phyloP scores from a whole-genome alignment of 1,140 invertebrate genomes.

The Pachypsylla venusta region DNA sequence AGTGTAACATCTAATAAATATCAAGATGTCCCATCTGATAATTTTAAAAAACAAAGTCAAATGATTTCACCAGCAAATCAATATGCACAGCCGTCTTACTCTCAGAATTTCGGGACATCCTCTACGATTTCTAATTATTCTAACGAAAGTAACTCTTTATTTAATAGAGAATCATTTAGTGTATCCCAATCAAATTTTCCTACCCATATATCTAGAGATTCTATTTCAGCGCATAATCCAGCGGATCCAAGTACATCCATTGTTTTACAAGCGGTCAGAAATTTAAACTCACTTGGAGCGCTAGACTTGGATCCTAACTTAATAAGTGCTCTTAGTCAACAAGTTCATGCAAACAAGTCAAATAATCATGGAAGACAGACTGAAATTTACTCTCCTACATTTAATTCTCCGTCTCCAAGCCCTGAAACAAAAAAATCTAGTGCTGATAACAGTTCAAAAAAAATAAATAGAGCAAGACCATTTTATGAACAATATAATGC shows the following conservation, averaged over 20 bases:
- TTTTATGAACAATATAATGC: constrained; percentile 5
- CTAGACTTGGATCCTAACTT: neutral
- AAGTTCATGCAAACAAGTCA: neutral
- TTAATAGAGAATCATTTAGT: no score
- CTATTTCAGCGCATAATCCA: neutral
- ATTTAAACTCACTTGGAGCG: neutral
- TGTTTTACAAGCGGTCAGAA: neutral
- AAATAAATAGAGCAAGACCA: neutral
- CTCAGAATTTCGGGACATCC: no score
- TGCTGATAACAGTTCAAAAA: neutral
- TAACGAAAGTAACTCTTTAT: no score
- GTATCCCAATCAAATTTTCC: no score
- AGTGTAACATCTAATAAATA: no score
- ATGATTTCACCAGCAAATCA: no score
- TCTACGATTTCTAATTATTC: no score
- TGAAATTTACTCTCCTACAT: constrained; percentile 5
- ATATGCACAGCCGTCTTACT: no score
- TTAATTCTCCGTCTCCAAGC: neutral
- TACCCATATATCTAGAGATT: no score
- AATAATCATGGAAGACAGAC: neutral
- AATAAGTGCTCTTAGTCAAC: neutral
- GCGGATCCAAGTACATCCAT: neutral
- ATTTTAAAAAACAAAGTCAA: no score
- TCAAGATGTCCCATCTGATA: no score
- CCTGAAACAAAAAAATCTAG: neutral